Conservation (phyloP, 2,888 invertebrate genomes). For the Erebia palarica region DNA sequence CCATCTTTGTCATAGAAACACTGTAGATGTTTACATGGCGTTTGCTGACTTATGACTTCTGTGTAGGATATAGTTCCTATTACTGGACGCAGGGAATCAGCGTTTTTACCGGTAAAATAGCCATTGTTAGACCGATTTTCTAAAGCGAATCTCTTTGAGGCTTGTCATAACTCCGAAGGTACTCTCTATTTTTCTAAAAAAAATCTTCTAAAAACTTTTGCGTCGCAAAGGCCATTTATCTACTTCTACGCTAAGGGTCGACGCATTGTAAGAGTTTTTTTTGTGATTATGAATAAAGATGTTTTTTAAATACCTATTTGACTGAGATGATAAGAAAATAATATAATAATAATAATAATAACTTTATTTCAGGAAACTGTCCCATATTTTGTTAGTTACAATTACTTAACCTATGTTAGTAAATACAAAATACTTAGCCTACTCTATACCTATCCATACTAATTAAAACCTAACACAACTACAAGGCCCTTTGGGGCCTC, state of each 20-base stretch:
- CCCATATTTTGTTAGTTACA: too few species aligned
- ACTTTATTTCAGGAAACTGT: too few species aligned
- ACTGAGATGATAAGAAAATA: too few species aligned
- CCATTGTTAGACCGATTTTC: slow-evolving; percentile 6
- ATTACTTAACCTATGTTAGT: too few species aligned
- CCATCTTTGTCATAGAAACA: background rate
- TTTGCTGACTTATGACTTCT: background rate
- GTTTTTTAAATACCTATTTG: background rate
- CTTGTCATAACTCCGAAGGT: background rate
- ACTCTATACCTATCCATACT: too few species aligned
- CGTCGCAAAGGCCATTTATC: background rate
- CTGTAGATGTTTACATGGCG: background rate
- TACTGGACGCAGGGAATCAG: slow-evolving; percentile 15
- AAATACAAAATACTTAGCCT: too few species aligned
- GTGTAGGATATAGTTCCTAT: background rate
- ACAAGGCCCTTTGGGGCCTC: too few species aligned
- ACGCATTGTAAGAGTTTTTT: background rate
- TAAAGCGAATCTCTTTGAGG: background rate
- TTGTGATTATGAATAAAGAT: slow-evolving; percentile 2
- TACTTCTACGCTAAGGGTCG: background rate
- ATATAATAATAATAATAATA: too few species aligned
- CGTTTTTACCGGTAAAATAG: slow-evolving; percentile 1
- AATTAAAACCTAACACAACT: too few species aligned
- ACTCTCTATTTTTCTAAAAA: background rate
- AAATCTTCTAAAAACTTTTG: background rate